Percentiles rank a stretch among this genome's conserved stretches.
These are phyloP conservation scores for Xestia sexstrigata DNA, from an alignment of 2,888 invertebrate genomes.

Conservation along the genomic window DNA sequence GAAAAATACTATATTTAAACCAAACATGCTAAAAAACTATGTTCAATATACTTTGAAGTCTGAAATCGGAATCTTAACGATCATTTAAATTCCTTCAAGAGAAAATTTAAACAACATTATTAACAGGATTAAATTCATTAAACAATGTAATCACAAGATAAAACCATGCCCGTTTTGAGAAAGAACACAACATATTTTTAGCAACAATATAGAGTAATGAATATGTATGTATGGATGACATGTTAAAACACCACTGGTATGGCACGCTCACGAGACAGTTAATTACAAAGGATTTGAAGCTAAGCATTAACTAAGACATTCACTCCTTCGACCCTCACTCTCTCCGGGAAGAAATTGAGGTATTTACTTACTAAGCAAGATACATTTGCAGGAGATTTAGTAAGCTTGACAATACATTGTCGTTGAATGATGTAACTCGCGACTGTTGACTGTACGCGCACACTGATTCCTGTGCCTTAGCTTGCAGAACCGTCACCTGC, in stretches of 20 bases:
- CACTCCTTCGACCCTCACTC: constrained; percentile 73
- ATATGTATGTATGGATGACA: constrained; percentile 67
- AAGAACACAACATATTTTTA: constrained; percentile 44
- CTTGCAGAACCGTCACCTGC: constrained; percentile 33
- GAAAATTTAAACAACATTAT: not conserved
- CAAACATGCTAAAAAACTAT: constrained; percentile 15
- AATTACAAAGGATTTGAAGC: constrained; percentile 81
- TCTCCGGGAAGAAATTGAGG: constrained; percentile 53
- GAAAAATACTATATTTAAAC: constrained; percentile 7
- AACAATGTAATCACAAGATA: constrained; percentile 38
- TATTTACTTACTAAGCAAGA: constrained; percentile 37
- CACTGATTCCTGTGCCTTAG: constrained; percentile 73
- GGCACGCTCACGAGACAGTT: constrained; percentile 86
- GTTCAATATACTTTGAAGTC: not conserved
- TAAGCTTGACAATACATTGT: constrained; percentile 31
- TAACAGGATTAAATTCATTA: constrained; percentile 17
- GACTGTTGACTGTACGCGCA: constrained; percentile 40
- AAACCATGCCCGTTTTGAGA: constrained; percentile 57
- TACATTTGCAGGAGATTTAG: constrained; percentile 30
- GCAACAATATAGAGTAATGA: constrained; percentile 53
- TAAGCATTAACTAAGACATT: constrained; percentile 79
- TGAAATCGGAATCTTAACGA: not conserved
- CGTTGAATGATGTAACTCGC: constrained; percentile 22
- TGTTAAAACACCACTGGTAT: constrained; percentile 75
- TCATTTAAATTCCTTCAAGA: not conserved